phyloP scores from a whole-genome alignment of 2,797 vertebrate species.

The Falco peregrinus region DNA sequence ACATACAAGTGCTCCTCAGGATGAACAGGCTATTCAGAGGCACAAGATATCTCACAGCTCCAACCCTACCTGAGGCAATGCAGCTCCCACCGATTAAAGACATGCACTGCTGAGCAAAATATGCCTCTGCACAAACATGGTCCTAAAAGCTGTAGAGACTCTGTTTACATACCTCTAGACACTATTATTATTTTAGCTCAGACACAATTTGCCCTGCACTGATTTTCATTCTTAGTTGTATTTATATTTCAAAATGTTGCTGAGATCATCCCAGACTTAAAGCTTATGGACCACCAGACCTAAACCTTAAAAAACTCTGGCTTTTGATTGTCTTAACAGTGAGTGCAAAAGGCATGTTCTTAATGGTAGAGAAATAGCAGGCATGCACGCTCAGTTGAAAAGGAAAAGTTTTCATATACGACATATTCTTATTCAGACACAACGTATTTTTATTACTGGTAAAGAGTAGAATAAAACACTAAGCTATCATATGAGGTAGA shows the following conservation, averaged over 20 bases:
- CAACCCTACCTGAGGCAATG: constrained; percentile 14
- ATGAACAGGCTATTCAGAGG: background rate
- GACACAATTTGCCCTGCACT: background rate
- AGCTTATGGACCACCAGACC: background rate
- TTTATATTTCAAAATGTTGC: background rate
- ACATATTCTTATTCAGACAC: background rate
- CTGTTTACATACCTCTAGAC: background rate
- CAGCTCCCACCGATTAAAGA: background rate
- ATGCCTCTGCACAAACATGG: background rate
- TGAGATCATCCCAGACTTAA: background rate
- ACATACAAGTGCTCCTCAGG: background rate
- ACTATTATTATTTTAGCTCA: background rate
- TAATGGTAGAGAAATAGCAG: background rate
- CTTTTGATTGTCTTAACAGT: constrained; percentile 13
- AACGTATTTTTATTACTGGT: background rate
- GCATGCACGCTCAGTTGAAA: background rate
- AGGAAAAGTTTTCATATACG: background rate
- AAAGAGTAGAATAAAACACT: constrained; percentile 37
- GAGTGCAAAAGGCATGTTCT: constrained; percentile 42
- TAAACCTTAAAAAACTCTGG: constrained; percentile 10
- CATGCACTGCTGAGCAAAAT: background rate
- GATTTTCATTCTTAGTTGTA: background rate
- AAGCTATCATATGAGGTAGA: background rate
- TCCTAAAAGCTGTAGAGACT: background rate
- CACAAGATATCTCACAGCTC: background rate